Evolutionary conservation across 2,113 vertebrate genomes (phyloP).

Genomic region (Cheilinus undulatus): DNA sequence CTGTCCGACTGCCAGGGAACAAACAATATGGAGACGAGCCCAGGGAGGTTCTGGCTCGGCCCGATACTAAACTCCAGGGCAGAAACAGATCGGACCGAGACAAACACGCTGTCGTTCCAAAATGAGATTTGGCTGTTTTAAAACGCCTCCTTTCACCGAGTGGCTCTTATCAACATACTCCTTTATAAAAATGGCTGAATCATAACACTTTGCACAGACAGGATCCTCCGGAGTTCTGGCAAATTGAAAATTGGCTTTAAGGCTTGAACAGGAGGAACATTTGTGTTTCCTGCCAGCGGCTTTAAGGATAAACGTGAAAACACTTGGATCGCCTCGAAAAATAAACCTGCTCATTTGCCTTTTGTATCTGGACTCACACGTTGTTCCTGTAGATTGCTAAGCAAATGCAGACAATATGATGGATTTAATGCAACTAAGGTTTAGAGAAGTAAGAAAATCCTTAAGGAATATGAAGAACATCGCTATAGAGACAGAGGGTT

Average conservation of each 20-base stretch:
- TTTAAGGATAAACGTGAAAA: slow-evolving; percentile 21
- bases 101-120: slow-evolving; percentile 17
- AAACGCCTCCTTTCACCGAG: neutral
- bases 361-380: slow-evolving; percentile 5
- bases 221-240: slow-evolving; percentile 3
- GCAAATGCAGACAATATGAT: neutral
- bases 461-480: neutral
- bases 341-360: neutral
- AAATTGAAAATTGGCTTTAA: neutral
- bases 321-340: slow-evolving; percentile 18
- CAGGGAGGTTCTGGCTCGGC: slow-evolving; percentile 18
- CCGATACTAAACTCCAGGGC: slow-evolving; percentile 18
- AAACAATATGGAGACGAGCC: slow-evolving; percentile 38
- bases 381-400: neutral
- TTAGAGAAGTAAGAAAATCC: neutral
- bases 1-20: slow-evolving; percentile 34
- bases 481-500: no score
- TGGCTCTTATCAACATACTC: neutral
- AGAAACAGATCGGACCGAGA: slow-evolving; percentile 5
- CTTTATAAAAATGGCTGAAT: slow-evolving; percentile 1
- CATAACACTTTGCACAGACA: neutral
- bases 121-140: slow-evolving; percentile 5
- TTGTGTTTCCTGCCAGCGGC: slow-evolving; percentile 24
- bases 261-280: neutral
- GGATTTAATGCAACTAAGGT: neutral